Conservation (phyloP, 2,888 invertebrate species). For the Erpobdella octoculata region DNA sequence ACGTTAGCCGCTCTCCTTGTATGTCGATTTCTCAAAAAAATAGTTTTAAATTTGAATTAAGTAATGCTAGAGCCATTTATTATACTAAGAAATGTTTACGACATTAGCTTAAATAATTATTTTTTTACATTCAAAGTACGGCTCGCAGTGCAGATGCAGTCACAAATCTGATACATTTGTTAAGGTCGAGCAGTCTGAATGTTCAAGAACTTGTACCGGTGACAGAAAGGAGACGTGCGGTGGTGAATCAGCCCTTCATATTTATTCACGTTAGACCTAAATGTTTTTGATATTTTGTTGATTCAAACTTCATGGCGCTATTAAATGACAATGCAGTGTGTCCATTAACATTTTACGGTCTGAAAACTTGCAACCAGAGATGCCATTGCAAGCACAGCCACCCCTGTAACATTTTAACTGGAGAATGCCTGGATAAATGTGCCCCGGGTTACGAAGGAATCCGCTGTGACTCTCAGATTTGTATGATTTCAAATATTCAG, state of each 20-base stretch:
- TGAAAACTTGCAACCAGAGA: not conserved
- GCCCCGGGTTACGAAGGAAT: not conserved
- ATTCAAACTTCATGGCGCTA: too few species aligned
- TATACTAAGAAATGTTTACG: not conserved
- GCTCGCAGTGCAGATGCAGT: conserved; percentile 10
- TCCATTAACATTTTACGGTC: not conserved
- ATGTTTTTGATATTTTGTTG: not conserved
- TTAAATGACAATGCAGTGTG: too few species aligned
- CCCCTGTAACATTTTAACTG: not conserved
- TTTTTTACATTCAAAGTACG: conserved; percentile 2
- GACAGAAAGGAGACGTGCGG: conserved; percentile 4
- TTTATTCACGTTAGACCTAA: not conserved
- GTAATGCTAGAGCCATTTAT: not conserved
- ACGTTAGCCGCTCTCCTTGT: conserved; percentile 18
- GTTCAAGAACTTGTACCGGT: not conserved
- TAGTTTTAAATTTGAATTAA: too few species aligned
- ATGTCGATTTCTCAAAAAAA: too few species aligned
- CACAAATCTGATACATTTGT: conserved; percentile 8
- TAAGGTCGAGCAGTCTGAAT: not conserved
- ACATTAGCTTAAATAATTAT: not conserved
- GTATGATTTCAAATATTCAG: not conserved
- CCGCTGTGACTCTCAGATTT: not conserved
- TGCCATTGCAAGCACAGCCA: not conserved
- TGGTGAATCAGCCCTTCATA: not conserved
- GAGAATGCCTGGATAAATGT: not conserved